phyloP scores from a whole-genome alignment of 2,797 vertebrate species.

The Salmo trutta region DNA sequence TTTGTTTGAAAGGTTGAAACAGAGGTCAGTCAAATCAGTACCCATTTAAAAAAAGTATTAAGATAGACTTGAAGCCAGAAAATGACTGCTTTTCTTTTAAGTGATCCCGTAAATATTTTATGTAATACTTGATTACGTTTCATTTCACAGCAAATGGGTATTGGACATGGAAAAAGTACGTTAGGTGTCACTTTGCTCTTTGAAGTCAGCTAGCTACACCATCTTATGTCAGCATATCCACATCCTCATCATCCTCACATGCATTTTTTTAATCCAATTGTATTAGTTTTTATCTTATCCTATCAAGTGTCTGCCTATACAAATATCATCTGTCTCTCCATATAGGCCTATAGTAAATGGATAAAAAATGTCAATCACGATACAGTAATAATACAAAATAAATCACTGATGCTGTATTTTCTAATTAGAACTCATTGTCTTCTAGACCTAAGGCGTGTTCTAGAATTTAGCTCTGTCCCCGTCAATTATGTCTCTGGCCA shows the following conservation, averaged over 20 bases:
- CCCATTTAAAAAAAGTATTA: conserved; percentile 29
- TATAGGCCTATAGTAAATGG: neutral
- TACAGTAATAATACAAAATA: neutral
- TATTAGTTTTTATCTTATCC: too few species aligned
- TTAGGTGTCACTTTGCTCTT: conserved; percentile 36
- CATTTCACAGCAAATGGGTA: neutral
- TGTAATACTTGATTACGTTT: neutral
- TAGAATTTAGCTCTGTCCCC: conserved; percentile 30
- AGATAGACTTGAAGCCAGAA: conserved; percentile 34
- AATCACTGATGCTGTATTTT: neutral
- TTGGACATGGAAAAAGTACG: conserved; percentile 11
- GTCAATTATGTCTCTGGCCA: conserved; percentile 18
- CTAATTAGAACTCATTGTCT: neutral
- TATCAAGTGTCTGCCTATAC: neutral
- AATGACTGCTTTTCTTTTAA: conserved; percentile 44
- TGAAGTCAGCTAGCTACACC: conserved; percentile 27
- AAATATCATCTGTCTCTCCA: neutral
- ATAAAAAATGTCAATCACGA: neutral
- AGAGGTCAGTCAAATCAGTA: conserved; percentile 11
- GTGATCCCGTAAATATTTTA: conserved; percentile 41
- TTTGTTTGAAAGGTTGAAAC: conserved; percentile 14
- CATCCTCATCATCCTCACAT: neutral
- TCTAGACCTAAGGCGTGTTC: neutral
- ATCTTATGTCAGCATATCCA: neutral
- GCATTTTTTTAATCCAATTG: too few species aligned